phyloP scores from a whole-genome alignment of 2,113 vertebrate genomes.

The Dasyornis broadbenti region DNA sequence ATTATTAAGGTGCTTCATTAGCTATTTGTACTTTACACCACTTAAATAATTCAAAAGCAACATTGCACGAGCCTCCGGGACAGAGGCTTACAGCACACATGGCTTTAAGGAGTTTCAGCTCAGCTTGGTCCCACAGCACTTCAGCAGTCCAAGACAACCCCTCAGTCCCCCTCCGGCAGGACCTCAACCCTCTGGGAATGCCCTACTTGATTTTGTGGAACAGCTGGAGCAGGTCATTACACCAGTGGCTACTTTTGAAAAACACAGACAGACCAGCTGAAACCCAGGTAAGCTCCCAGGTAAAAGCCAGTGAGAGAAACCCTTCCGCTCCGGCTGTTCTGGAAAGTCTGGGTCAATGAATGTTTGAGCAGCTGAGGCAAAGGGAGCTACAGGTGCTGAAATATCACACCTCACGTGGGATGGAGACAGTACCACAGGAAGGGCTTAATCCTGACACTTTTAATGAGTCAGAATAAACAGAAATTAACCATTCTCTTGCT shows the following conservation, averaged over 20 bases:
- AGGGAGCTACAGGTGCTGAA: neutral
- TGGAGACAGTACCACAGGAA: neutral
- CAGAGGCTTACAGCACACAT: neutral
- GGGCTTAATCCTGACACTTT: neutral
- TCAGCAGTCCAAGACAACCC: neutral
- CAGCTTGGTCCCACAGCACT: neutral
- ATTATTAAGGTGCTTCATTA: neutral
- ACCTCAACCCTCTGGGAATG: neutral
- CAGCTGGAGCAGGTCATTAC: neutral
- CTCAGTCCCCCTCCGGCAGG: neutral
- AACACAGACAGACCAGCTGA: neutral
- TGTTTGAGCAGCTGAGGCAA: neutral
- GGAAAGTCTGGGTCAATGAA: neutral
- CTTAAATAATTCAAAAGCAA: constrained; percentile 15
- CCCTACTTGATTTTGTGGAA: neutral
- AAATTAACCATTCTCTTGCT: neutral
- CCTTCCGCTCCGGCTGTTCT: neutral
- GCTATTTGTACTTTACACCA: neutral
- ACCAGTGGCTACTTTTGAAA: neutral
- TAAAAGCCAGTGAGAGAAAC: neutral
- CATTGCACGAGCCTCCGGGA: neutral
- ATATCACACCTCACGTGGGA: accelerated
- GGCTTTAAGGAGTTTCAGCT: neutral
- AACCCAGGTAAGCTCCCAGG: neutral
- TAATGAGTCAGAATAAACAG: neutral